Conservation (phyloP, 1,140 invertebrate species). For the Drosophila malerkotliana region DNA sequence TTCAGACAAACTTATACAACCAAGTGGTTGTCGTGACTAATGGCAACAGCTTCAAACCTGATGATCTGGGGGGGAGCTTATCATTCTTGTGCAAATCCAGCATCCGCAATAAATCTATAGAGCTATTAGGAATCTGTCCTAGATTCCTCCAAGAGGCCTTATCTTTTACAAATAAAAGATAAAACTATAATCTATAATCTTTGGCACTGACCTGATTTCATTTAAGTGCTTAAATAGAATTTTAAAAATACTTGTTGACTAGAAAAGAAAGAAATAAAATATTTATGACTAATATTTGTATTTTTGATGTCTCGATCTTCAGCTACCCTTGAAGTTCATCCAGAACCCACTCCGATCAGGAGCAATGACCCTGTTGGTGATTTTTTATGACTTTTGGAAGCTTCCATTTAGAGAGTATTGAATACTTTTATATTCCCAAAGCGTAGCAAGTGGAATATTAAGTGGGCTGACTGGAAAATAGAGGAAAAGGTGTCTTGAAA, state of each 20-base stretch:
- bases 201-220: constrained; percentile 5
- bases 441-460: constrained; percentile 71
- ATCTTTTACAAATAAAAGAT: constrained; percentile 19
- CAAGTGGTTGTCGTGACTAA: constrained; percentile 38
- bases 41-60: constrained; percentile 15
- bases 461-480: constrained; percentile 30
- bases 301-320: not conserved
- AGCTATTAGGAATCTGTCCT: not conserved
- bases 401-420: constrained; percentile 48
- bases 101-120: too few relatives aligned
- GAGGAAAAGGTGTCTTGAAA: constrained; percentile 24
- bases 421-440: constrained; percentile 47
- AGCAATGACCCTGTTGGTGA: constrained; percentile 60
- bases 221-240: not conserved
- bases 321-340: constrained; percentile 12
- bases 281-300: constrained; percentile 1
- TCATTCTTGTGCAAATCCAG: constrained; percentile 13
- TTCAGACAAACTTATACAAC: constrained; percentile 39
- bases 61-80: constrained; percentile 20
- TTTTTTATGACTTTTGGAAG: constrained; percentile 50
- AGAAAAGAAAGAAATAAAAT: not conserved
- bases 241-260: not conserved
- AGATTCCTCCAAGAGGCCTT: not conserved
- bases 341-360: constrained; percentile 12
- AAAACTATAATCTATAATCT: not conserved